phyloP scores from a whole-genome alignment of 2,797 vertebrate genomes.

The Phalanger gymnotis region DNA sequence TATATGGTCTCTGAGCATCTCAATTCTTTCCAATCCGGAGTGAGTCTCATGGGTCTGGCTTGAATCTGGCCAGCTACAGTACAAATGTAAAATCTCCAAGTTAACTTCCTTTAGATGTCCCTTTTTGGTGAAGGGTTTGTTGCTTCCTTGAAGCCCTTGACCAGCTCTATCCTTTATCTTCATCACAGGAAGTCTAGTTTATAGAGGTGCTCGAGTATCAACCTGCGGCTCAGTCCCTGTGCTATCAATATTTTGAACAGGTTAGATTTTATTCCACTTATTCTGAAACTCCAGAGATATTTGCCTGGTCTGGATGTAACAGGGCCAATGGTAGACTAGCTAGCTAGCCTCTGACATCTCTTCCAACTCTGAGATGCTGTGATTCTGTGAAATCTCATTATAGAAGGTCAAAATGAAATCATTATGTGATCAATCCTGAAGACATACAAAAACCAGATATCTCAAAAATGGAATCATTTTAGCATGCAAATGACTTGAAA shows the following conservation, averaged over 20 bases:
- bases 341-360: background rate
- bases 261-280: too few relatives aligned
- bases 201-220: too few relatives aligned
- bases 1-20: background rate
- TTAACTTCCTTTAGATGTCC: background rate
- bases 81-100: background rate
- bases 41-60: background rate
- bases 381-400: conserved; percentile 10
- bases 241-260: too few relatives aligned
- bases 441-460: background rate
- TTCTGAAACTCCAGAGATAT: too few relatives aligned
- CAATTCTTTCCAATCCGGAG: background rate
- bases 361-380: background rate
- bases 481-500: conserved; percentile 31
- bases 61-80: background rate
- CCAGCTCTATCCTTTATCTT: background rate
- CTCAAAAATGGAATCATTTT: conserved; percentile 20
- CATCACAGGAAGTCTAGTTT: background rate
- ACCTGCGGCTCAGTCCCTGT: too few relatives aligned
- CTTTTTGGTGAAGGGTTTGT: background rate
- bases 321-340: background rate
- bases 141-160: background rate
- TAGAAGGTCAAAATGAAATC: conserved; percentile 18
- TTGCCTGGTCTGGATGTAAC: background rate
- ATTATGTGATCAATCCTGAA: background rate